Base-by-base conservation (phyloP, 2,888 invertebrate species). In the Elmis aenea region DNA sequence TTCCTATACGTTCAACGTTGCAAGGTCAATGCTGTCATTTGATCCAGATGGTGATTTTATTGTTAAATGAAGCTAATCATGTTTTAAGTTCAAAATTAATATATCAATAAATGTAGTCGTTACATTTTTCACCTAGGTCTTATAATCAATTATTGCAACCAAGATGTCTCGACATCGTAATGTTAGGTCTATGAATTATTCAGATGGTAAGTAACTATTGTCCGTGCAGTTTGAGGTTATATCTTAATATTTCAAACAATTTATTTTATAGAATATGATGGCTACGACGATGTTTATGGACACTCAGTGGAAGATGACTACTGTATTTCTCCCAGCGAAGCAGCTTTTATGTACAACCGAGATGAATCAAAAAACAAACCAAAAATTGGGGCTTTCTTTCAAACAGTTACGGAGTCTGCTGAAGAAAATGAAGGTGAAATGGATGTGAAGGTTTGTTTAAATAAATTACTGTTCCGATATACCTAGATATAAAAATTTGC, bases 281-380 rank as follows among this genome's bases (percentile, higher is more conserved):
- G 80, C 9, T 88, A 88, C 56, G 89, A 91, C 59, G 91, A 90
- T 71, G 79, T 89, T 40, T 95, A 92, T 64, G 94, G 94, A 6
- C 88, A 90, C 66, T 94, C 94, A 2, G 84, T 93, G 23, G 95
- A 95, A 67, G 94, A 95, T 60, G 92, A 92, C 61, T 85, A 80
- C 66, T 86, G 85, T 61, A 81, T 92, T 56, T 95, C 94, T 8
- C 93, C 94, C 2, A 85, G 86, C 59, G 89, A 91, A 71, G 74
- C 81, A 21, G 77, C 81, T 40, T 94, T 89, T 72, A 74, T 93
- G 59, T 94, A 81, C 61, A 89, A 93, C 60, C 76, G 93, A 25
- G 82, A 80, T 46, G 55, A 55, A 13, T 54, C 60, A 2, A 74
- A 79, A 21, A 58, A 58, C 30, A 78, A 81, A 53, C 79, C 80